Evolutionary conservation across 2,113 vertebrate genomes (phyloP).

Genomic region (Gambusia holbrooki): DNA sequence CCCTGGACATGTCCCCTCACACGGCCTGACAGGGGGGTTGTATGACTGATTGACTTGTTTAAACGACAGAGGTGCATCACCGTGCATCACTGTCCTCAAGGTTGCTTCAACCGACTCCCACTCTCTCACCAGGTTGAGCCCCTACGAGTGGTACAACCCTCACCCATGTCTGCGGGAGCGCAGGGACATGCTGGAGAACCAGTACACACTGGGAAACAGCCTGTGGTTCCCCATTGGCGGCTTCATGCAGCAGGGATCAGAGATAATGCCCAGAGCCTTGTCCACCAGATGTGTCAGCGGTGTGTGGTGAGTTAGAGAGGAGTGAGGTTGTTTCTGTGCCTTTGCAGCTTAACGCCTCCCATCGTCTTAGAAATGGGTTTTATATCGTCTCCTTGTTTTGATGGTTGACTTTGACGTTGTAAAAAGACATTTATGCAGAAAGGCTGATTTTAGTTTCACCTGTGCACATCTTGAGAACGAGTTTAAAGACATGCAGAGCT

Average conservation of each 20-base stretch:
- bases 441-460: neutral
- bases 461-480: neutral
- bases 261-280: constrained; percentile 92
- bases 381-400: neutral
- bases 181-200: constrained; percentile 90
- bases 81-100: constrained; percentile 29
- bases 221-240: constrained; percentile 95
- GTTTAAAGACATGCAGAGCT: neutral
- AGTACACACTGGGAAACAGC: constrained; percentile 95
- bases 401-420: constrained; percentile 28
- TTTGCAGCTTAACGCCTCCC: neutral
- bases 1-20: constrained; percentile 18
- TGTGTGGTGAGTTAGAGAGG: constrained; percentile 86
- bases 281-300: constrained; percentile 95
- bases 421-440: neutral
- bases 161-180: constrained; percentile 89
- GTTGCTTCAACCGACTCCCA: constrained; percentile 17
- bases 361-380: neutral
- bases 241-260: constrained; percentile 97
- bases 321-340: neutral
- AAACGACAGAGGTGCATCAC: constrained; percentile 14
- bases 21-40: constrained; percentile 35
- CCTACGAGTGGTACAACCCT: constrained; percentile 96
- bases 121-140: constrained; percentile 83
- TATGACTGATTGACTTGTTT: constrained; percentile 47